Evolutionary conservation across 1,140 invertebrate genomes (phyloP), one percentile per base, ranked within the genome.

Genomic region (Zaprionus camerounensis): DNA sequence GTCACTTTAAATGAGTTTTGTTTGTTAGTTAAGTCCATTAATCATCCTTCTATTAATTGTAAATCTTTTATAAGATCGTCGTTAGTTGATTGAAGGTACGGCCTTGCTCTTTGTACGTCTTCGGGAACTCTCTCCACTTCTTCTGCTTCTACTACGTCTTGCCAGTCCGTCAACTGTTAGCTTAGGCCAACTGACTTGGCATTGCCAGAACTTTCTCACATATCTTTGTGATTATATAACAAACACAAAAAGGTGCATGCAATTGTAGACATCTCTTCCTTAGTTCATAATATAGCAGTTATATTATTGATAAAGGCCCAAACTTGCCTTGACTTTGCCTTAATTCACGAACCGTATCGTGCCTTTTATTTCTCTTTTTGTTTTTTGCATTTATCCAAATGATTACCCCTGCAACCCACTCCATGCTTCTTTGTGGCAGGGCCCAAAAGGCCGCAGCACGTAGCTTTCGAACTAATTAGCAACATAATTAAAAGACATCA

Each of bases 401-500:
- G 41, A 44, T 17, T 44, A 11, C n/a, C 38, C 5, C 6, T 26
- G 1, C 17, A 22, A 28, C 20, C 13, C 20, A 46, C 11, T 26
- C 49, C 17, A 46, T 46, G n/a, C n/a, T 20, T 3, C 17, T n/a
- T 24, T 46, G 6, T 24, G 38, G 17, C 1, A 15, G 12, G 13
- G 55, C 41, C n/a, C 66, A 41, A 53, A 13, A 59, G 66, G 62
- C 85, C 78, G 73, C 78, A 85, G 82, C 83, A 87, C 83, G 83
- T 87, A 51, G 46, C 71, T 68, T 71, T 15, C 17, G 56, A 69
- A 73, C 84, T 87, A 87, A 87, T 87, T 87, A 87, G 75, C 74
- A 73, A 72, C 74, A 78, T 87, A 87, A 87, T 87, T 88, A 87
- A 80, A 84, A 81, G 84, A 64, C 71, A 53, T 62, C 80, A 78